A percentile compares a stretch with the other conserved stretches of the same genome.
Conservation (phyloP, 1,140 invertebrate genomes). For the Cydia amplana region DNA sequence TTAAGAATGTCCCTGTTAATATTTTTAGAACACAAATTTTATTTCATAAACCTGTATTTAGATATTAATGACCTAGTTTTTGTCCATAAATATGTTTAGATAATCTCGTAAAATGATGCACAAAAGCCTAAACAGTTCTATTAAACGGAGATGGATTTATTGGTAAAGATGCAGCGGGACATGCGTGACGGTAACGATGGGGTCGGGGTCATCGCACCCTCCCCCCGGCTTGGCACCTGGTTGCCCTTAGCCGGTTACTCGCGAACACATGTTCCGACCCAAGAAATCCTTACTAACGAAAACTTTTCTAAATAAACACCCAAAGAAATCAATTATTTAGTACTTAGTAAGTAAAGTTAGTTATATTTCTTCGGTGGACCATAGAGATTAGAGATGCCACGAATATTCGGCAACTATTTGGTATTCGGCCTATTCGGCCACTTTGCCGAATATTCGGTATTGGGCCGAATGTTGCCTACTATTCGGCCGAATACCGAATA, state of each 20-base stretch:
- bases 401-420: too few relatives aligned
- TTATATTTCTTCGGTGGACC: background rate
- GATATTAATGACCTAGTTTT: background rate
- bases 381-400: too few relatives aligned
- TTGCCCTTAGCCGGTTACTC: conserved; percentile 55
- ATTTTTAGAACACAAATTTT: too few relatives aligned
- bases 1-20: too few relatives aligned
- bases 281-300: conserved; percentile 58
- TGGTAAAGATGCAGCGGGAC: conserved; percentile 42
- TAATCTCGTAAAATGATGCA: background rate
- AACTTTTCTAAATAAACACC: conserved; percentile 41
- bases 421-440: too few relatives aligned
- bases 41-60: background rate
- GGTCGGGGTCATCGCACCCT: conserved; percentile 72
- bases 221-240: conserved; percentile 69
- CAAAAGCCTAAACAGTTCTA: conserved; percentile 34
- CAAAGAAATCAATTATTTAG: background rate
- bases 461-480: too few relatives aligned
- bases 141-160: conserved; percentile 23
- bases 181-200: conserved; percentile 53
- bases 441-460: too few relatives aligned
- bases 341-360: too few relatives aligned
- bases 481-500: too few relatives aligned
- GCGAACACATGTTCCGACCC: conserved; percentile 66
- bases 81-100: background rate